A percentile compares a stretch with the other conserved stretches of the same genome.
These are phyloP conservation scores for Agrochola circellaris DNA, from an alignment of 2,888 invertebrate genomes.

Conservation along the genomic window DNA sequence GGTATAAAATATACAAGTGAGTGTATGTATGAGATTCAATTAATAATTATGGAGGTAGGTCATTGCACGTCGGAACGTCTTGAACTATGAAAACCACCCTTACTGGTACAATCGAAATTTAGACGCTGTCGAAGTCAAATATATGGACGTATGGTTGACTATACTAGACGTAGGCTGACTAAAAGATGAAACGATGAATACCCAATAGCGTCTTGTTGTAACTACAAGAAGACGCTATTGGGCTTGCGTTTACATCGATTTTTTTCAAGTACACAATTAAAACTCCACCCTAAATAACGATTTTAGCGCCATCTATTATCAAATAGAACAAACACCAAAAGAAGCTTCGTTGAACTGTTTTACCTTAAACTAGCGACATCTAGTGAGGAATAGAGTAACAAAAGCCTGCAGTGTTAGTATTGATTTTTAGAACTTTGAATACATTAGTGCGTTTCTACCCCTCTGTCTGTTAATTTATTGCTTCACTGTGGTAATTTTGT, in stretches of 20 bases:
- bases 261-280: background rate
- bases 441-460: constrained; percentile 50
- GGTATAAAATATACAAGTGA: background rate
- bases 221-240: background rate
- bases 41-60: background rate
- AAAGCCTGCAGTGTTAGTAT: constrained; percentile 47
- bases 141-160: background rate
- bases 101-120: no score
- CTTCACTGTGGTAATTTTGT: constrained; percentile 34
- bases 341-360: constrained; percentile 26
- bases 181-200: background rate
- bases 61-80: background rate
- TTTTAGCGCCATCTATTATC: constrained; percentile 46
- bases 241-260: background rate
- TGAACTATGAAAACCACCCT: no score
- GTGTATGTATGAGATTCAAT: background rate
- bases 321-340: constrained; percentile 25
- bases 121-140: background rate
- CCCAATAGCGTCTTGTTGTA: no score
- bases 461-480: constrained; percentile 51
- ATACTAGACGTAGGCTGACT: background rate
- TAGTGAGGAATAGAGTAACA: constrained; percentile 67
- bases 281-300: constrained; percentile 6
- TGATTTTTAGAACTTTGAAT: constrained; percentile 64
- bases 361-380: constrained; percentile 68